A percentile compares a stretch with the other conserved stretches of the same genome.
These are phyloP conservation scores for Mohoua ochrocephala DNA, from an alignment of 2,113 vertebrate species.

Conservation along the genomic window DNA sequence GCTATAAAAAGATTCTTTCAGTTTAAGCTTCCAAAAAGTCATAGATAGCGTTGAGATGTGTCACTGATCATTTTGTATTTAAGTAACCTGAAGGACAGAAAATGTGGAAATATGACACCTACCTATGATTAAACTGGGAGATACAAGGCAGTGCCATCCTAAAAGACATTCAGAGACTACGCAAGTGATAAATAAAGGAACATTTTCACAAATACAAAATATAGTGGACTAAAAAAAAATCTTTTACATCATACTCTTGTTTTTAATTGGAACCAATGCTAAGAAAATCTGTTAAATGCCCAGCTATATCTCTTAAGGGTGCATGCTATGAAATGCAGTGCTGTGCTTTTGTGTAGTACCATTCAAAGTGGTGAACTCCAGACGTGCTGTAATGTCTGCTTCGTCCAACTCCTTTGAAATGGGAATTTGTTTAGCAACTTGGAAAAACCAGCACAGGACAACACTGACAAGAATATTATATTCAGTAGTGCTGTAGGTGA, in stretches of 20 bases:
- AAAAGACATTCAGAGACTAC: background rate
- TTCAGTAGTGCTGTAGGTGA: background rate
- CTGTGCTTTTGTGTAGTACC: background rate
- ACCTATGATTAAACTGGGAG: background rate
- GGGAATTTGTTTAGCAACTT: background rate
- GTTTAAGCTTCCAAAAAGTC: background rate
- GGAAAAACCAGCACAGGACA: background rate
- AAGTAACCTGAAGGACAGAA: background rate
- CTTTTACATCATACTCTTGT: background rate
- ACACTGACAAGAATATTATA: background rate
- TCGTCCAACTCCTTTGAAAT: background rate
- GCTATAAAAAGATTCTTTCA: conserved; percentile 19
- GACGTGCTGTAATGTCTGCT: background rate
- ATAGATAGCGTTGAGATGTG: background rate
- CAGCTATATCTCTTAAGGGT: background rate
- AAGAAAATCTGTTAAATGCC: background rate
- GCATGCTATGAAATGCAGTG: background rate
- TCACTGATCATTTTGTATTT: conserved; percentile 14
- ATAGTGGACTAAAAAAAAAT: background rate
- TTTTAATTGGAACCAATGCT: background rate
- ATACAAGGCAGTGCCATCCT: background rate
- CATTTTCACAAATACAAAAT: background rate
- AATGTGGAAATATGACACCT: background rate
- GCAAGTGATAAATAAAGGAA: background rate
- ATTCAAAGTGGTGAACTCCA: background rate